Evolutionary conservation across 1,140 invertebrate species (phyloP), one percentile per base, ranked within the genome.

Genomic region (Nixonia krombeini): DNA sequence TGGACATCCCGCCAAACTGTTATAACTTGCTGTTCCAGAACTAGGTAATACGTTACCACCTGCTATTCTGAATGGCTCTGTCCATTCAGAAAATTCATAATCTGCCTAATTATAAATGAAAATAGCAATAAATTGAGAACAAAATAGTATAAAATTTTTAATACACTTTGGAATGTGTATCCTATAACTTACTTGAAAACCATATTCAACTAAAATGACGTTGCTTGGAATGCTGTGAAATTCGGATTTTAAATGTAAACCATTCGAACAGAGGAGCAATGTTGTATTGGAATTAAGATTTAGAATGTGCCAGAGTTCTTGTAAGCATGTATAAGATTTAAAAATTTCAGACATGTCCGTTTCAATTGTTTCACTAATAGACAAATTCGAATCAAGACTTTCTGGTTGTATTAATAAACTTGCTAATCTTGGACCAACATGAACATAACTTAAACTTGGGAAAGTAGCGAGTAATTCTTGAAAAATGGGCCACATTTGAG

Each of bases 21-120:
- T 90, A 85, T 90, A 91, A 66, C 89, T 88, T 21, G 89, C 87
- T 28, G 90, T 91, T 23, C 90, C 90, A 31, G 89, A 89, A 73
- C 89, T 90, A 4, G 90, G 85, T 57, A 87, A 82, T 49, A 89
- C 87, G 53, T 87, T 87, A 23, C 87, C 85, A 13, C 89, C 89
- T 41, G 82, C 86, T 49, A 86, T 63, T 59, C 86, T 80, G 25
- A 87, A 85, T 8, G 86, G 75, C 76, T 87, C 85, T 9, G 88
- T 88, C 77, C 87, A 88, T 51, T 86, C 84, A 2, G 85, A 86
- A 78, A 90, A 91, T 77, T 90, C 88, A 75, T 90, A 89, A 76
- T 90, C 89, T 10, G 89, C 89, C 89, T 91, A 72, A 46, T 46
- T 9, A 16, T 28, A 31, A 16, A 46, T 6, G 10, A 26, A 46